These are phyloP conservation scores for Euglossa dilemma DNA, from an alignment of 1,140 invertebrate genomes.

Conservation along the genomic window DNA sequence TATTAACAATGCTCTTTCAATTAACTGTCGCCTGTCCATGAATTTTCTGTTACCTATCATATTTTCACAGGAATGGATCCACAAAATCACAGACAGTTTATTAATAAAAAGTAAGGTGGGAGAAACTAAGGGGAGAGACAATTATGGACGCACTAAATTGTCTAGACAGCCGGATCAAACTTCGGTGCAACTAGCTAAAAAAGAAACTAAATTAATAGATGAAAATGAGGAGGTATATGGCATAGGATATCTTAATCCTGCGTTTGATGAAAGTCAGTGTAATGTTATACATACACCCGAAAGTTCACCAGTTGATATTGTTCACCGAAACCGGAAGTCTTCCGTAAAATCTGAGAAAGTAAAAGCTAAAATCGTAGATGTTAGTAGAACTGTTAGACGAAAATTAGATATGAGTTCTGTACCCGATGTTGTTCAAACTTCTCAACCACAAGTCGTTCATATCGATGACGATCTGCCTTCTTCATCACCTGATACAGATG, in stretches of 20 bases:
- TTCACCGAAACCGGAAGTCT: constrained; percentile 72
- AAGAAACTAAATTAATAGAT: constrained; percentile 67
- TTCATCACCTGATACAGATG: constrained; percentile 53
- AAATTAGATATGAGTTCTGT: constrained; percentile 75
- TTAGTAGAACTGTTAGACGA: constrained; percentile 73
- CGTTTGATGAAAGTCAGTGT: constrained; percentile 76
- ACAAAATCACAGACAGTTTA: constrained; percentile 78
- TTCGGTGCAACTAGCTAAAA: constrained; percentile 52
- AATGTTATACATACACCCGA: constrained; percentile 61
- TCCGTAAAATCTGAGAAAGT: constrained; percentile 68
- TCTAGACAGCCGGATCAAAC: constrained; percentile 60
- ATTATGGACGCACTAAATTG: constrained; percentile 62
- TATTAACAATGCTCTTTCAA: constrained; percentile 70
- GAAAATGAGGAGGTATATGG: constrained; percentile 70
- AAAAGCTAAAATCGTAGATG: constrained; percentile 69
- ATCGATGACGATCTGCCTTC: constrained; percentile 60
- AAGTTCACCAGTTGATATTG: constrained; percentile 66
- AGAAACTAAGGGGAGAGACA: constrained; percentile 77
- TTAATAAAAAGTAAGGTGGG: constrained; percentile 74
- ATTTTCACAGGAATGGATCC: constrained; percentile 80
- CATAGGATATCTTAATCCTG: constrained; percentile 80
- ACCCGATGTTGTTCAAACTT: constrained; percentile 76
- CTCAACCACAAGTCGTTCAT: constrained; percentile 67
- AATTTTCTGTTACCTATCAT: constrained; percentile 72
- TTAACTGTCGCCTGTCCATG: constrained; percentile 62